A percentile compares a stretch with the other conserved stretches of the same genome.
These are phyloP conservation scores for Sphaerophoria taeniata DNA, from an alignment of 2,888 invertebrate genomes.

Conservation along the genomic window DNA sequence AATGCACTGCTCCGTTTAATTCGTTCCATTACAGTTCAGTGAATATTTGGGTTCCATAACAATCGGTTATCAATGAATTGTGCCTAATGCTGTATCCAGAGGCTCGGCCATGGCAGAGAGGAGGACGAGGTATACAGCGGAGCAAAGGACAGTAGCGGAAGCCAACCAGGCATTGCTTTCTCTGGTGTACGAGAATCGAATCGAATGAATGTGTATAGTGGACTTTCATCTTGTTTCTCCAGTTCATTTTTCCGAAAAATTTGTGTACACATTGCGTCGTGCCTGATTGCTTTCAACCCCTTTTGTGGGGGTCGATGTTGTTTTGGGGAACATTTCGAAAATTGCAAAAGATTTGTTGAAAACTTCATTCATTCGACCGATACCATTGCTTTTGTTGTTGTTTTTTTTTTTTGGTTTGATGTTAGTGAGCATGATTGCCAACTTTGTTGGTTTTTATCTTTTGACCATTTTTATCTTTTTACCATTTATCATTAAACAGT, in stretches of 20 bases:
- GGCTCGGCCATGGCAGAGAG: conserved; percentile 57
- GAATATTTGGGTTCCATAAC: conserved; percentile 81
- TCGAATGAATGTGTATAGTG: neutral
- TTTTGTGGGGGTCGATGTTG: conserved; percentile 7
- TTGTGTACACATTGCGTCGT: conserved; percentile 65
- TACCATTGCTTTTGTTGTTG: conserved; percentile 50
- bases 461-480: too few species aligned
- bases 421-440: conserved; percentile 13
- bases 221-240: neutral
- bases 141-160: conserved; percentile 60
- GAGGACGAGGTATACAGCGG: conserved; percentile 42
- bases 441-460: neutral
- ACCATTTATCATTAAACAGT: too few species aligned
- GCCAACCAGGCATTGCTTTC: conserved; percentile 61
- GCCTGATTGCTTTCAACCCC: conserved; percentile 75
- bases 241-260: conserved; percentile 36
- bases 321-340: conserved; percentile 47
- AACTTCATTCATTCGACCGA: conserved; percentile 72
- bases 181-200: conserved; percentile 6
- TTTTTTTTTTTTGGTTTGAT: neutral
- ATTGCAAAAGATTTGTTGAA: conserved; percentile 74
- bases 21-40: conserved; percentile 81
- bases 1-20: conserved; percentile 79
- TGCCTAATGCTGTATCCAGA: conserved; percentile 77
- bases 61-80: conserved; percentile 80